Percentiles rank a stretch among this genome's conserved stretches.
These are phyloP conservation scores for Sinocyclocheilus grahami DNA, from an alignment of 2,113 vertebrate genomes.

Conservation along the genomic window DNA sequence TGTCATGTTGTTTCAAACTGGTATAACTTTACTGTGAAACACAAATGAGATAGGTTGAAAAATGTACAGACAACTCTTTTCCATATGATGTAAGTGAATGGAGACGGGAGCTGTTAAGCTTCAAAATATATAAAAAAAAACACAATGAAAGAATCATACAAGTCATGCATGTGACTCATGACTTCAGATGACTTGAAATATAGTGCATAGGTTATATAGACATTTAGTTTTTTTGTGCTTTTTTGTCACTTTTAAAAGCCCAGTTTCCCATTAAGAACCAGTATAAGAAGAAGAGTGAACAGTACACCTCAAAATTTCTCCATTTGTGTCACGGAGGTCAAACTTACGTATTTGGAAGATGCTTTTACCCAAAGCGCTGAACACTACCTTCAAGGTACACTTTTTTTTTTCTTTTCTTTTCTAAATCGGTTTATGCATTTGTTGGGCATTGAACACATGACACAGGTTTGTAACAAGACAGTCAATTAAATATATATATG, in stretches of 20 bases:
- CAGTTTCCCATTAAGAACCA: background rate
- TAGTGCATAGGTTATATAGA: background rate
- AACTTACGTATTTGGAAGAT: background rate
- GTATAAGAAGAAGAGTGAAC: background rate
- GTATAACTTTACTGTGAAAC: too few species aligned
- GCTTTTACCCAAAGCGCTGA: background rate
- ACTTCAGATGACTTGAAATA: background rate
- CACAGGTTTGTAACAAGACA: background rate
- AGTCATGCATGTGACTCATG: background rate
- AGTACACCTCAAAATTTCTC: background rate
- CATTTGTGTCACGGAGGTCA: background rate
- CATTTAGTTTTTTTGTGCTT: too few species aligned
- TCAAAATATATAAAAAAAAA: background rate
- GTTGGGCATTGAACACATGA: background rate
- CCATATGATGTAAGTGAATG: background rate
- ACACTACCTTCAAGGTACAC: background rate
- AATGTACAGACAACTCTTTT: background rate
- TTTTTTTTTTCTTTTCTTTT: background rate
- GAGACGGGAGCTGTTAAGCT: background rate
- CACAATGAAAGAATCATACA: background rate
- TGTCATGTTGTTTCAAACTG: background rate
- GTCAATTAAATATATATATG: background rate
- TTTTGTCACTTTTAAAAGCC: background rate
- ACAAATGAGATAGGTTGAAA: background rate
- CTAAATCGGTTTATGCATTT: background rate